These are phyloP conservation scores for Branchinecta lynchi DNA, from an alignment of 1,140 invertebrate species.

Conservation along the genomic window DNA sequence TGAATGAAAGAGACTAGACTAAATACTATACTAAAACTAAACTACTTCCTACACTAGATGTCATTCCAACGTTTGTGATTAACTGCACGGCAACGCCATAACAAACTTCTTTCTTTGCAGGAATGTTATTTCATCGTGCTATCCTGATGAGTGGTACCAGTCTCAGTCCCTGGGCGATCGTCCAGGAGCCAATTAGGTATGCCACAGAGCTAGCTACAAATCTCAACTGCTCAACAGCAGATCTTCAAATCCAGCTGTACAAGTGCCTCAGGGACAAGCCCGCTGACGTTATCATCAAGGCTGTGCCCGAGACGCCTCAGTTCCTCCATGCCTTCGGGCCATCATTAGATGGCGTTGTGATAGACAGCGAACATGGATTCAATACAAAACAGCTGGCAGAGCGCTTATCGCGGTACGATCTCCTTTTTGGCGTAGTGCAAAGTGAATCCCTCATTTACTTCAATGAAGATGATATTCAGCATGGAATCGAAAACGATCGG, in stretches of 20 bases:
- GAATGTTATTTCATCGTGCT: conserved; percentile 76
- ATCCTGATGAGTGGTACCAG: conserved; percentile 90
- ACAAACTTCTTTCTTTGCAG: conserved; percentile 44
- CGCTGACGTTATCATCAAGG: conserved; percentile 36
- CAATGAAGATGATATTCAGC: conserved; percentile 69
- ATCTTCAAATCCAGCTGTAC: conserved; percentile 44
- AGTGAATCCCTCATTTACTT: conserved; percentile 75
- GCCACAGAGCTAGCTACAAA: conserved; percentile 67
- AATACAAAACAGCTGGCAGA: conserved; percentile 26
- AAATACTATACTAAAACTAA: too few relatives aligned
- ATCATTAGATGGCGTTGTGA: conserved; percentile 78
- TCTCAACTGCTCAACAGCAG: conserved; percentile 59
- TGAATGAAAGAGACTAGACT: too few relatives aligned
- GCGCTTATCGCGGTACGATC: conserved; percentile 49
- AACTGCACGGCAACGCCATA: too few relatives aligned
- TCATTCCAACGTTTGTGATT: too few relatives aligned
- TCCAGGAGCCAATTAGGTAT: conserved; percentile 68
- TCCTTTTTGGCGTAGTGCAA: conserved; percentile 80
- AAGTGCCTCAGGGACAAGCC: conserved; percentile 66
- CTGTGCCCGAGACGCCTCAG: conserved; percentile 42
- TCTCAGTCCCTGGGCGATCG: conserved; percentile 77
- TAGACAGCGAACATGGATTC: conserved; percentile 46
- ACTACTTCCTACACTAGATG: too few relatives aligned
- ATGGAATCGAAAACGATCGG: conserved; percentile 36
- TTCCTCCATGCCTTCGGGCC: conserved; percentile 76